Percentiles rank a stretch among this genome's conserved stretches.
Conservation (phyloP, 2,888 invertebrate genomes). For the Coelinius sp. region DNA sequence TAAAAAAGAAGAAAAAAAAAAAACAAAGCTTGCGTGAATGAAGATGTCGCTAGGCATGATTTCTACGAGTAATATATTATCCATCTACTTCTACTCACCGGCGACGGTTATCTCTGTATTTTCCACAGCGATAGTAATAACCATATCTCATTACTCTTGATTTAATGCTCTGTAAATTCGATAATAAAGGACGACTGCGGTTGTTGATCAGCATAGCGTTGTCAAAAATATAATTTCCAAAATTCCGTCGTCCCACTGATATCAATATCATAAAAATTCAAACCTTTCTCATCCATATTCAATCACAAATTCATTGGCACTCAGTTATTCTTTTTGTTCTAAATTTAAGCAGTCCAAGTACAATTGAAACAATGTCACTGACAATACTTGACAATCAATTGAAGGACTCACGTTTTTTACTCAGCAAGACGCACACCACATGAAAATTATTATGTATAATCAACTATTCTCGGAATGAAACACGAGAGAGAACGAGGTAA, state of each 20-base stretch:
- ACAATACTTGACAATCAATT: too few relatives aligned
- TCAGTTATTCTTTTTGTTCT: too few relatives aligned
- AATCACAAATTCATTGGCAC: neutral
- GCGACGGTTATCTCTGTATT: slow-evolving; percentile 56
- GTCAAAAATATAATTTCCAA: neutral
- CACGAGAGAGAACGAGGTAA: too few relatives aligned
- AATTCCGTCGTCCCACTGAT: neutral
- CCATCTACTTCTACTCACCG: slow-evolving; percentile 54
- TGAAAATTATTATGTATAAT: neutral
- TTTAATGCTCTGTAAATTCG: slow-evolving; percentile 2
- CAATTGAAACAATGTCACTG: neutral
- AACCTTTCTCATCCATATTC: neutral
- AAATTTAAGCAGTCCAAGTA: neutral
- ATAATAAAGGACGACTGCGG: neutral
- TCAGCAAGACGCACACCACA: neutral
- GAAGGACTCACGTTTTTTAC: neutral
- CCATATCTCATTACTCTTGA: neutral
- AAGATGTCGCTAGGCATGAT: neutral
- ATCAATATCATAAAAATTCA: neutral
- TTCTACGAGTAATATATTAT: neutral
- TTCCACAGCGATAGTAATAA: slow-evolving; percentile 40
- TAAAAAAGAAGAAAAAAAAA: neutral
- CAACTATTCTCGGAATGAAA: neutral
- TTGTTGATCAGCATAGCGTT: neutral
- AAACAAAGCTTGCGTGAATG: slow-evolving; percentile 6